Percentiles rank a stretch among this genome's conserved stretches.
These are phyloP conservation scores for Coleophora flavipennella DNA, from an alignment of 2,888 invertebrate species.

Conservation along the genomic window DNA sequence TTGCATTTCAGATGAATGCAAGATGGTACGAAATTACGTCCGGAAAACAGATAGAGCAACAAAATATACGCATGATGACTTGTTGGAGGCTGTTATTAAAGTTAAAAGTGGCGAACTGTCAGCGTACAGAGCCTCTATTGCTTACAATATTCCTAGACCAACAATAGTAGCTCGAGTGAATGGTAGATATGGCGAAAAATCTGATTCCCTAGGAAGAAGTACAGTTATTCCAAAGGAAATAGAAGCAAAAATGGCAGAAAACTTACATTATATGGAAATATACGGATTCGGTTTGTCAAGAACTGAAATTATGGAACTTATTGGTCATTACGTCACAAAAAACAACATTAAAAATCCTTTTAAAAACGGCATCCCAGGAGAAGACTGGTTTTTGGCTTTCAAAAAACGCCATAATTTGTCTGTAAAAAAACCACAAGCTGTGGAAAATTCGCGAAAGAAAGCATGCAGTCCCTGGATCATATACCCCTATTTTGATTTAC, in stretches of 20 bases:
- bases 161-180: conserved; percentile 14
- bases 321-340: conserved; percentile 19
- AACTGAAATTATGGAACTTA: conserved; percentile 25
- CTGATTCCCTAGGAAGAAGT: conserved; percentile 12
- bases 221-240: conserved; percentile 10
- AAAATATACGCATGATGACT: too few relatives aligned
- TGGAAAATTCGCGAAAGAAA: conserved; percentile 16
- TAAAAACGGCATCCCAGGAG: conserved; percentile 16
- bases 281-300: conserved; percentile 29
- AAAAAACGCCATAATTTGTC: conserved; percentile 14
- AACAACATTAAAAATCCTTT: conserved; percentile 17
- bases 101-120: conserved; percentile 1
- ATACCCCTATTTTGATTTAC: conserved; percentile 13
- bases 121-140: conserved; percentile 7
- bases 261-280: conserved; percentile 22
- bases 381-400: conserved; percentile 14
- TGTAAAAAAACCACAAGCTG: conserved; percentile 18
- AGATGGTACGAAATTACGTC: too few relatives aligned
- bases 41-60: too few relatives aligned
- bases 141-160: conserved; percentile 12
- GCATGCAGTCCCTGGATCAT: conserved; percentile 16
- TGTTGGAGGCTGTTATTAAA: too few relatives aligned
- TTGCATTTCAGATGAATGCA: too few relatives aligned
- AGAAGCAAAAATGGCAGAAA: conserved; percentile 13
- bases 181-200: conserved; percentile 9